phyloP scores from a whole-genome alignment of 2,888 invertebrate species.

The Choreutis nemorana region DNA sequence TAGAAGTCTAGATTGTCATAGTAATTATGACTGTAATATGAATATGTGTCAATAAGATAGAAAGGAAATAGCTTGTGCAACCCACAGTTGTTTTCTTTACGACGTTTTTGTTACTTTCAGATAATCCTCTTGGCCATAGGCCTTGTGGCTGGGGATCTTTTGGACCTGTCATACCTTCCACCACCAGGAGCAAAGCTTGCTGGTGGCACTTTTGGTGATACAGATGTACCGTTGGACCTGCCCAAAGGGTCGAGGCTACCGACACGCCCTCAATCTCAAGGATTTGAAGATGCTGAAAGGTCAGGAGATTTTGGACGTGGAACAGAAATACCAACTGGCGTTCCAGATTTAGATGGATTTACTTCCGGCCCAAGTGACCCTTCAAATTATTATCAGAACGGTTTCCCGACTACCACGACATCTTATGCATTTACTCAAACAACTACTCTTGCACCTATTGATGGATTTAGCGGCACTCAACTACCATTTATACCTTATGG shows the following conservation, averaged over 20 bases:
- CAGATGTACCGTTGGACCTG: conserved; percentile 27
- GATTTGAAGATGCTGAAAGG: not conserved
- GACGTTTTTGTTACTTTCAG: no score
- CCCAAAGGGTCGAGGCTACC: conserved; percentile 22
- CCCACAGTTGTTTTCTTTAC: no score
- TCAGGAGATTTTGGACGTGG: not conserved
- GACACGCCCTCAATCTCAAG: no score
- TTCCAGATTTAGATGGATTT: conserved; percentile 4
- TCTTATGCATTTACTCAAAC: conserved; percentile 30
- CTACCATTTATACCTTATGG: no score
- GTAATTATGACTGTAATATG: no score
- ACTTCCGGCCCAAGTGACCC: conserved; percentile 8
- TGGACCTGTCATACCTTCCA: conserved; percentile 41
- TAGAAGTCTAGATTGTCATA: no score
- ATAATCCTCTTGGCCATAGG: conserved; percentile 24
- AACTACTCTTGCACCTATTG: conserved; percentile 22
- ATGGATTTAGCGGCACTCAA: conserved; percentile 1
- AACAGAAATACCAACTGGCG: conserved; percentile 5
- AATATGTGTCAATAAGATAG: no score
- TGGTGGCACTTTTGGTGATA: conserved; percentile 30
- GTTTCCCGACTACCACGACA: conserved; percentile 18
- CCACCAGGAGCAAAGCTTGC: conserved; percentile 36
- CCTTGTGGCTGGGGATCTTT: conserved; percentile 28
- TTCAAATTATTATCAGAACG: conserved; percentile 10
- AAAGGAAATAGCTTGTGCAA: no score